These are phyloP conservation scores for Elgaria multicarinata DNA, from an alignment of 2,113 vertebrate genomes.

Conservation along the genomic window DNA sequence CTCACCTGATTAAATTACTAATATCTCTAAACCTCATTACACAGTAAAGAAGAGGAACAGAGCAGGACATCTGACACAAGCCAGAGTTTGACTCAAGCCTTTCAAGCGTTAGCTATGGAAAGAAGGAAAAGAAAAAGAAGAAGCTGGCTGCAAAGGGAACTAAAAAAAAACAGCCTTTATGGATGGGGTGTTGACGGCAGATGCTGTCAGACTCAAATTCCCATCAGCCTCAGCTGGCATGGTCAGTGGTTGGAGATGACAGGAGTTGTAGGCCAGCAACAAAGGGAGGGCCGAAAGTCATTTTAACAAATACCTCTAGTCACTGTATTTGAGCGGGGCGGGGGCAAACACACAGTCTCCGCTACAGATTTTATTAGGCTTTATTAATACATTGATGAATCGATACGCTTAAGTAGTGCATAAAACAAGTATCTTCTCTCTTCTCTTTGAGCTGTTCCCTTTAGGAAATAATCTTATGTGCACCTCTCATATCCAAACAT, in stretches of 20 bases:
- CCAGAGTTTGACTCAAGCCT: neutral
- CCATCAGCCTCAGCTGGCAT: too few relatives aligned
- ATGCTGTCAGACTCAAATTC: too few relatives aligned
- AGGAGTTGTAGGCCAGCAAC: too few relatives aligned
- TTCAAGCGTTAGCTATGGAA: neutral
- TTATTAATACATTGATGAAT: neutral
- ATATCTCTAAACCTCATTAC: neutral
- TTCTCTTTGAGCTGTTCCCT: neutral
- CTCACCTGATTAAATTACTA: conserved; percentile 16
- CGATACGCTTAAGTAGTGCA: neutral
- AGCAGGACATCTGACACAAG: neutral
- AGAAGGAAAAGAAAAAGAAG: neutral
- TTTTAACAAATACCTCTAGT: neutral
- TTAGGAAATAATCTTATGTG: neutral
- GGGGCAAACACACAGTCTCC: neutral
- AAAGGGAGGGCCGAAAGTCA: too few relatives aligned
- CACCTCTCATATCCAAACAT: neutral
- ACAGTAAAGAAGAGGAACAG: neutral
- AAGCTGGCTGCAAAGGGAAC: too few relatives aligned
- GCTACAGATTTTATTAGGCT: neutral
- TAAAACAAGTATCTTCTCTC: neutral
- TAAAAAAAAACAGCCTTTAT: neutral
- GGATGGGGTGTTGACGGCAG: neutral
- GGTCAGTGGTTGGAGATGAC: too few relatives aligned
- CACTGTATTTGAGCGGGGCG: neutral